phyloP scores from a whole-genome alignment of 2,797 vertebrate genomes.

The Delichon dasypus region DNA sequence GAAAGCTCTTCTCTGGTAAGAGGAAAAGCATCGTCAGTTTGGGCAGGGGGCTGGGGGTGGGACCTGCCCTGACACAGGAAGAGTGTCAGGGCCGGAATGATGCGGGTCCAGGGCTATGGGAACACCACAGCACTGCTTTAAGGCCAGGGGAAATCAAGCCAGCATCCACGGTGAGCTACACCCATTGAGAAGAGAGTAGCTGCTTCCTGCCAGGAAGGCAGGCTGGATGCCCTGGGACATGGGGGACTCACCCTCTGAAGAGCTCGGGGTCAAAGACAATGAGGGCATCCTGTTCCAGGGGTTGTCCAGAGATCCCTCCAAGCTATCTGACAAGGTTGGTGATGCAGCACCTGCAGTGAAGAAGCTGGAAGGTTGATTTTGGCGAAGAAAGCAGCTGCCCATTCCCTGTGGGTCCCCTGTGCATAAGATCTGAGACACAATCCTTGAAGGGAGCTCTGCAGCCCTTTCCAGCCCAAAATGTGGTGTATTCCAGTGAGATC shows the following conservation, averaged over 20 bases:
- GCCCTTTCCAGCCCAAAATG: neutral
- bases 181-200: neutral
- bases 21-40: neutral
- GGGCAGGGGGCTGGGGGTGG: neutral
- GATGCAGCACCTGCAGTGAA: neutral
- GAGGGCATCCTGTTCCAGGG: conserved; percentile 36
- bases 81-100: neutral
- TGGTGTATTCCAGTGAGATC: neutral
- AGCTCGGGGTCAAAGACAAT: neutral
- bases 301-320: neutral
- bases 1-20: neutral
- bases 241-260: conserved; percentile 54
- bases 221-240: neutral
- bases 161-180: neutral
- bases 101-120: neutral
- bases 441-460: neutral
- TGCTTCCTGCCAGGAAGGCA: neutral
- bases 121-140: neutral
- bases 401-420: neutral
- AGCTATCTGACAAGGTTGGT: neutral
- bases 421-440: neutral
- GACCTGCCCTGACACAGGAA: neutral
- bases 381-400: neutral
- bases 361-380: neutral
- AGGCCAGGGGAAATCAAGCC: neutral